Conservation (phyloP, 2,113 vertebrate genomes). For the Nyctereutes procyonoides region DNA sequence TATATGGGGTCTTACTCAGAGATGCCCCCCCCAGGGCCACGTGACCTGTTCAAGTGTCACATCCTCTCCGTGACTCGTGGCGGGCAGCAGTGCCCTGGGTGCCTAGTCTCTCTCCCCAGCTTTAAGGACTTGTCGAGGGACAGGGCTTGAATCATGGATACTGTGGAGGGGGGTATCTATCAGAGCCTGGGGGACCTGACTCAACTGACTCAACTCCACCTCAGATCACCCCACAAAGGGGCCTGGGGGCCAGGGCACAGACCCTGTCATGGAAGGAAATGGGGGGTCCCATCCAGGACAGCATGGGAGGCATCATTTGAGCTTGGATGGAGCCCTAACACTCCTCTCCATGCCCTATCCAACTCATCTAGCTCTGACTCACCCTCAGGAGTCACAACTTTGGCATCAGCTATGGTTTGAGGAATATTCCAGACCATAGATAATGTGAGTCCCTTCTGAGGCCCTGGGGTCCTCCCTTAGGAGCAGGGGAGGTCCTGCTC, state of each 20-base stretch:
- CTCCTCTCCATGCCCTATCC: not conserved
- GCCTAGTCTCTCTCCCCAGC: not conserved
- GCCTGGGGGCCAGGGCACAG: not conserved
- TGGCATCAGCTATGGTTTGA: not conserved
- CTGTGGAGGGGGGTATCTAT: not conserved
- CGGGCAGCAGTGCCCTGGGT: not conserved
- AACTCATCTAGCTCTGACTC: not conserved
- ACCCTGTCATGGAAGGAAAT: not conserved
- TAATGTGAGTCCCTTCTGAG: not conserved
- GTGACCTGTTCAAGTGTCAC: not conserved
- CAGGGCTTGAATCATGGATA: not conserved
- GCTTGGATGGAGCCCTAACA: not conserved
- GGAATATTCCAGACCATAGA: not conserved
- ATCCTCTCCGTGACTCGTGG: not conserved
- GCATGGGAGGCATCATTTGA: not conserved
- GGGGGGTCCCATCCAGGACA: no score
- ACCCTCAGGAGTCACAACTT: not conserved
- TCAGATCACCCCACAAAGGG: not conserved
- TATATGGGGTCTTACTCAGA: not conserved
- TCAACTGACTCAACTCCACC: not conserved
- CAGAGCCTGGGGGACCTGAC: not conserved
- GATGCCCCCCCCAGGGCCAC: not conserved
- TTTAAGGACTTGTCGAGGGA: not conserved
- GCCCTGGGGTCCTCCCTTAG: not conserved
- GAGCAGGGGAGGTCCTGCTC: not conserved